Evolutionary conservation across 2,888 invertebrate species (phyloP).

Genomic region (Ditylenchus weischeri): DNA sequence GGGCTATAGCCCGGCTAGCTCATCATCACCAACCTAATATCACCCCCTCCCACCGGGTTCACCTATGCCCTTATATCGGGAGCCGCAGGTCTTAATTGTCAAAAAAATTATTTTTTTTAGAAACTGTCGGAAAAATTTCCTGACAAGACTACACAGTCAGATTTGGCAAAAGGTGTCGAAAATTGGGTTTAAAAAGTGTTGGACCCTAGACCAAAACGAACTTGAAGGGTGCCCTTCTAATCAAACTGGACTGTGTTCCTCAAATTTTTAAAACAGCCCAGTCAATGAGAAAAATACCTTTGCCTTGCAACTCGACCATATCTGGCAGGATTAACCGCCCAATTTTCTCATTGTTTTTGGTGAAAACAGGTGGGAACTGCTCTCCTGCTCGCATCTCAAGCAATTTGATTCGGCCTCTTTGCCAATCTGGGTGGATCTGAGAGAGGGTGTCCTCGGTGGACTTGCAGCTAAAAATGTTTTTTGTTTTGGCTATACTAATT

Average conservation of each 20-base stretch:
- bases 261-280: conserved; percentile 42
- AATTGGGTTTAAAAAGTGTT: too few relatives aligned
- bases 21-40: too few relatives aligned
- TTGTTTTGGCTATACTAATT: background rate
- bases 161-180: too few relatives aligned
- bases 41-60: too few relatives aligned
- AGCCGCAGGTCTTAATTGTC: too few relatives aligned
- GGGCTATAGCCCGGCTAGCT: too few relatives aligned
- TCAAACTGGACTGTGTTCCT: background rate
- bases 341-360: conserved; percentile 5
- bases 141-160: too few relatives aligned
- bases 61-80: too few relatives aligned
- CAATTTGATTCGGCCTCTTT: background rate
- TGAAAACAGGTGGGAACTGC: conserved; percentile 7
- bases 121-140: too few relatives aligned
- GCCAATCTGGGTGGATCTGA: background rate
- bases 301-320: conserved; percentile 16
- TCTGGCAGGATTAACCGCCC: conserved; percentile 3
- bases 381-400: conserved; percentile 5
- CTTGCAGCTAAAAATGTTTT: conserved; percentile 4
- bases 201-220: too few relatives aligned
- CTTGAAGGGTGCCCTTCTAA: too few relatives aligned
- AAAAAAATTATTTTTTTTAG: too few relatives aligned
- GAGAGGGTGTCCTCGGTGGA: background rate
- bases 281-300: conserved; percentile 47